Conservation (phyloP, 2,888 invertebrate genomes). For the Cephus sareptanus region DNA sequence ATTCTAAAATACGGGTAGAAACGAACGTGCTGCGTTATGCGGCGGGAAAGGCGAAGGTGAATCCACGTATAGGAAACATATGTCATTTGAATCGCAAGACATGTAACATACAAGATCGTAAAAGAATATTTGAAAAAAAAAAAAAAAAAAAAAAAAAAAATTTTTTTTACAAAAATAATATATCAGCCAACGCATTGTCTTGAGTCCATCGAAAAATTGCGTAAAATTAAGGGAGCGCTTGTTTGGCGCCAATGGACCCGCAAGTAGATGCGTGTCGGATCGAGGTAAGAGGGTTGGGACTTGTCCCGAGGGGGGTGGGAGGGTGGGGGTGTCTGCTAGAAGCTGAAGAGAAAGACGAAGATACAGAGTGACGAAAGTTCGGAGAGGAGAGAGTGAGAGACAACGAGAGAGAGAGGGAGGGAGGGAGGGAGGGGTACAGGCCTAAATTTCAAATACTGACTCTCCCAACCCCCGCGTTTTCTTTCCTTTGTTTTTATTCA, state of each 20-base stretch:
- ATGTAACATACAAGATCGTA: background rate
- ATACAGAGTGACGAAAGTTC: background rate
- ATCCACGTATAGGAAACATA: too few relatives aligned
- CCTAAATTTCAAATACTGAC: conserved; percentile 44
- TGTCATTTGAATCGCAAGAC: background rate
- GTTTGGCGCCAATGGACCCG: conserved; percentile 49
- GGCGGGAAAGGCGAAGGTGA: too few relatives aligned
- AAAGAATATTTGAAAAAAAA: background rate
- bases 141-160: too few relatives aligned
- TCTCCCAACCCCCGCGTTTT: conserved; percentile 23
- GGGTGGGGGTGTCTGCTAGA: background rate
- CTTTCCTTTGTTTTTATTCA: conserved; percentile 24
- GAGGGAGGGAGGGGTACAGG: conserved; percentile 22
- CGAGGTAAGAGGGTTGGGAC: conserved; percentile 15
- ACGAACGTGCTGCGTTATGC: background rate
- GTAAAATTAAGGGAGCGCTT: conserved; percentile 42
- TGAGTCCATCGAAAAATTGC: conserved; percentile 8
- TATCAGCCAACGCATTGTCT: background rate
- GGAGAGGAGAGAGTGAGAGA: background rate
- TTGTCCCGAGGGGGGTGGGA: background rate
- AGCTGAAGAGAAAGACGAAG: too few relatives aligned
- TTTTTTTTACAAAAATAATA: background rate
- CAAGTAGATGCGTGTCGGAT: conserved; percentile 27
- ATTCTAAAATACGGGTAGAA: background rate
- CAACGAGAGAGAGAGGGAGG: conserved; percentile 4